Evolutionary conservation across 2,797 vertebrate genomes (phyloP), one percentile per base, ranked within the genome.

Genomic region (Tenualosa ilisha): DNA sequence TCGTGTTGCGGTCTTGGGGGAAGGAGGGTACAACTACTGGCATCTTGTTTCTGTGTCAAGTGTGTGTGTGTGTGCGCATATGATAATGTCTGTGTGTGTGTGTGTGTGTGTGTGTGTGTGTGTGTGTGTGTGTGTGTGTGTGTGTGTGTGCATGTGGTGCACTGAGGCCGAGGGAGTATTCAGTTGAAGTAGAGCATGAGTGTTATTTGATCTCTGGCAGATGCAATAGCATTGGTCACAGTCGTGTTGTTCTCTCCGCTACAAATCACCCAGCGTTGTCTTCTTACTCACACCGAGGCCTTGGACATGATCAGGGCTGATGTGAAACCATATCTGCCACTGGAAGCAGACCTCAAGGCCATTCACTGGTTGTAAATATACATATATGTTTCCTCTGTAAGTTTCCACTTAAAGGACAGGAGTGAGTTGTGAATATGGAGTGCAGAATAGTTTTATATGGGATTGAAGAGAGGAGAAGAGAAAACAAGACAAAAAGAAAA

Each of bases 161-260:
- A 26, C 59, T 63, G n/a, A 26, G 61, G 24, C 61, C 6, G 7
- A 63, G 61, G 61, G 61, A 63, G 61, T 65, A 65, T 65, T 65
- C 9, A 26, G n/a, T 65, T 26, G 65, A 40, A 31, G 31, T 26
- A 72, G 12, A 72, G 65, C 26, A 72, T 72, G 31, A 72, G 65
- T 72, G 65, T 72, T 72, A 72, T 26, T 72, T 72, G 65, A 72
- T 72, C 65, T 40, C 13, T 12, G 31, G 65, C 31, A 72, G 65
- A 72, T 72, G 37, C 65, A 72, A 26, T 40, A 40, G 31, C 12
- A 26, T 40, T 15, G 31, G 24, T 13, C 65, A 37, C 26, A 17
- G 15, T 26, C 12, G 65, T 13, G 31, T 72, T 37, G 65, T 40
- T 40, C 65, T 26, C n/a, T 2, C 13, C 13, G 13, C 65, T 72